These are phyloP conservation scores for Diadema setosum DNA, from an alignment of 35 echinoderm and acorn worm species.

Conservation along the genomic window DNA sequence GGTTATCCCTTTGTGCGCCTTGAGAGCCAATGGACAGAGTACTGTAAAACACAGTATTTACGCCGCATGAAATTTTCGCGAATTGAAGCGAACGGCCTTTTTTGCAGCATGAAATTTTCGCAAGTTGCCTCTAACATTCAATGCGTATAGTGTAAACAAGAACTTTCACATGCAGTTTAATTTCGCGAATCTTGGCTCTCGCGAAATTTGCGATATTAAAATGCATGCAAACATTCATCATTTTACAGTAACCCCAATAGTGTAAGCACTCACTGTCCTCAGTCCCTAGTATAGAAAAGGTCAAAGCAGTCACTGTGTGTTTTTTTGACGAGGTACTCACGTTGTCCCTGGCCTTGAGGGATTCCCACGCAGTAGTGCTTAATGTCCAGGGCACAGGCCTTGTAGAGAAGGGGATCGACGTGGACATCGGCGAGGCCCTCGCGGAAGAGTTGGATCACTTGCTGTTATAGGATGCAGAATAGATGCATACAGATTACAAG, in stretches of 20 bases:
- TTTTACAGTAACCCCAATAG: not conserved
- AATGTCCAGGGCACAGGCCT: slow-evolving; percentile 90
- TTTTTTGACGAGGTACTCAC: slow-evolving; percentile 77
- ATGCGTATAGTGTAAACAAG: too few species aligned
- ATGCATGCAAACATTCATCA: too few species aligned
- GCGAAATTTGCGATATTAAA: too few species aligned
- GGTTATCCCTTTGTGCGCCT: not conserved
- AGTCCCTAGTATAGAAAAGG: not conserved
- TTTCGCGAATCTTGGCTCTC: too few species aligned
- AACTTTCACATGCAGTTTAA: too few species aligned
- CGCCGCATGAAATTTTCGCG: too few species aligned
- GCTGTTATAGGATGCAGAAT: slow-evolving; percentile 20
- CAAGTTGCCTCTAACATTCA: too few species aligned
- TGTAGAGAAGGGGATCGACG: slow-evolving; percentile 77
- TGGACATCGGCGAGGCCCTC: slow-evolving; percentile 82
- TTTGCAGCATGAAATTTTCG: too few species aligned
- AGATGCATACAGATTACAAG: too few species aligned
- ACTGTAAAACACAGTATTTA: not conserved
- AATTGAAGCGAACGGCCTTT: too few species aligned
- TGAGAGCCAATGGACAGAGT: not conserved
- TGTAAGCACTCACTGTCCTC: not conserved
- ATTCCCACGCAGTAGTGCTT: slow-evolving; percentile 87
- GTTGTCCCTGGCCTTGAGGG: slow-evolving; percentile 79
- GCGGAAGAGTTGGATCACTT: slow-evolving; percentile 51
- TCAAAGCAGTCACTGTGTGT: not conserved